Evolutionary conservation across 1,140 invertebrate species (phyloP), one percentile per base, ranked within the genome.

Genomic region (Drosophila kepulauana): DNA sequence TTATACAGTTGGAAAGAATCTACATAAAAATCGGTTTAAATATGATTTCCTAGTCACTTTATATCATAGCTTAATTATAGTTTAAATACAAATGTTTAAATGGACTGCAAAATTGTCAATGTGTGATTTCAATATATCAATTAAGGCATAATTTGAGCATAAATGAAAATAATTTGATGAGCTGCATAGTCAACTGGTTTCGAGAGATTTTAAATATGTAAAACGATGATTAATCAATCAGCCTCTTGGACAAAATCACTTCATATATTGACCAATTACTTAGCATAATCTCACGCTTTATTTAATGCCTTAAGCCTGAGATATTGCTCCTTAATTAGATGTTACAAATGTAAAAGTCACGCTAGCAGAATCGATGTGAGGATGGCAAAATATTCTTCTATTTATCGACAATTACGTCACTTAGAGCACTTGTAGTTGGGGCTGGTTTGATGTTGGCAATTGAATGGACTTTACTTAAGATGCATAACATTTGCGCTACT

Each of bases 401-500:
- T 80, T 87, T 82, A 88, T 78, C 63, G 73, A 69, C 82, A 88
- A 87, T 87, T 82, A 75, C 76, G 72, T 77, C 77, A 63, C 54
- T 78, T 72, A 71, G 67, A 71, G 68, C 78, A 73, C 77, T 75
- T 59, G 70, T 59, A 59, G 52, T 58, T 46, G 56, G 46, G 71
- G 49, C 49, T 43, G 30, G 61, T 56, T 7, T 46, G 30, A 35
- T 28, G 33, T 62, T 69, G 48, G 10, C 25, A 48, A 62, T 62
- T 54, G 48, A 69, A 10, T 59, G 64, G 59, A 67, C 63, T 78
- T 75, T 70, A 71, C 74, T 59, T 63, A 58, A 78, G 85, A 86
- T 85, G 82, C 82, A 86, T 81, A 75, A 73, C 71, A 86, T 86
- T 86, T 85, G 70, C 82, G 67, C 82, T 78, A 85, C 76, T 88